Evolutionary conservation across 2,797 vertebrate genomes (phyloP).

Genomic region (Coregonus sp.): DNA sequence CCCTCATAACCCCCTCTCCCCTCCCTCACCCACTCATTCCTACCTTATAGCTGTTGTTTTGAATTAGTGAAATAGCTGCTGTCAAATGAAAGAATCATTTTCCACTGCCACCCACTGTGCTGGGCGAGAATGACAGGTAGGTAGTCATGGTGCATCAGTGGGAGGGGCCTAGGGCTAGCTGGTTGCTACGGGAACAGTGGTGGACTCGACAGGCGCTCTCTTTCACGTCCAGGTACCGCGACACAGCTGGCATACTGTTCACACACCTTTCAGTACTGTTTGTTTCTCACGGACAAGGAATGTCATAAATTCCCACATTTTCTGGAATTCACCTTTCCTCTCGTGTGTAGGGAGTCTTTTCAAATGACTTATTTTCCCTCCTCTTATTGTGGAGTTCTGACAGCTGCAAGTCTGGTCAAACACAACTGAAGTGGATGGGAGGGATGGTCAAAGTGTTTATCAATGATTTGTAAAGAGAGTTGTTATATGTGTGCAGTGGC

Average conservation of each 20-base stretch:
- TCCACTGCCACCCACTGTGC: conserved; percentile 77
- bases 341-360: conserved; percentile 18
- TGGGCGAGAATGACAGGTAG: conserved; percentile 66
- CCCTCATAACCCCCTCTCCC: conserved; percentile 17
- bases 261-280: conserved; percentile 65
- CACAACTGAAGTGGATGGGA: conserved; percentile 62
- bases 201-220: conserved; percentile 27
- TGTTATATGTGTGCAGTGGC: conserved; percentile 2
- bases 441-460: conserved; percentile 30
- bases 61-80: conserved; percentile 82
- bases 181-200: conserved; percentile 16
- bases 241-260: conserved; percentile 58
- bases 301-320: conserved; percentile 17
- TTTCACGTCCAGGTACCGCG: conserved; percentile 66
- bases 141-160: conserved; percentile 62
- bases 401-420: conserved; percentile 63
- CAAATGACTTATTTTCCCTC: background rate
- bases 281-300: conserved; percentile 58
- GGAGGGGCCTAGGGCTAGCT: conserved; percentile 33
- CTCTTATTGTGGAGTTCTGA: conserved; percentile 55
- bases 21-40: conserved; percentile 30
- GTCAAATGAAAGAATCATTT: conserved; percentile 79
- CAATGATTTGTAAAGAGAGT: too few species aligned
- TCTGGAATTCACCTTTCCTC: conserved; percentile 51
- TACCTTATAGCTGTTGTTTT: conserved; percentile 83